Evolutionary conservation across 2,888 invertebrate species (phyloP).

Genomic region (Coleophora deauratella): DNA sequence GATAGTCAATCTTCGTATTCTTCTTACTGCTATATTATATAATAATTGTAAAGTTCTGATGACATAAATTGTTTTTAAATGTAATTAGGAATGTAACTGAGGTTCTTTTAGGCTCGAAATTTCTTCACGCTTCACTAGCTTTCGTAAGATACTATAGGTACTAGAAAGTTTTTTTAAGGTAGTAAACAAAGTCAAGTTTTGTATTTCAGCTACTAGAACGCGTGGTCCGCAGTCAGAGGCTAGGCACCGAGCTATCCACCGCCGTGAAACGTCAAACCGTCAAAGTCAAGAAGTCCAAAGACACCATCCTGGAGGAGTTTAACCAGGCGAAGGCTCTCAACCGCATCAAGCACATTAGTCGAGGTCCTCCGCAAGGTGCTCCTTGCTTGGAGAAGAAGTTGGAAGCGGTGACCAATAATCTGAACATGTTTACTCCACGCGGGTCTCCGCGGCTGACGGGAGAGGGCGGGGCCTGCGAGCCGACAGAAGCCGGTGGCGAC

Average conservation of each 20-base stretch:
- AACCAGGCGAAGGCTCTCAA: constrained; percentile 74
- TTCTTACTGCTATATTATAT: no score
- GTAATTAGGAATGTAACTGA: no score
- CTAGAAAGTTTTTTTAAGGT: no score
- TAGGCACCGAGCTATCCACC: constrained; percentile 74
- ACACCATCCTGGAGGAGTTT: constrained; percentile 69
- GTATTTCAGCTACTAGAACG: constrained; percentile 59
- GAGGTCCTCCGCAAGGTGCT: constrained; percentile 73
- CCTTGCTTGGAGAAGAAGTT: constrained; percentile 67
- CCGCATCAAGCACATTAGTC: constrained; percentile 72
- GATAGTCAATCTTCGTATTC: no score
- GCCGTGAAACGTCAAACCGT: constrained; percentile 58
- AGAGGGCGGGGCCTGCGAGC: constrained; percentile 15
- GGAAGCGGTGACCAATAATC: constrained; percentile 57
- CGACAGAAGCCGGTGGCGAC: constrained; percentile 3
- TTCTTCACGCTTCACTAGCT: no score
- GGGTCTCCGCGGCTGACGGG: constrained; percentile 37
- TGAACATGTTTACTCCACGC: constrained; percentile 52
- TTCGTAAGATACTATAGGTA: no score
- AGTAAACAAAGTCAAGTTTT: no score
- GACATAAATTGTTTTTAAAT: no score
- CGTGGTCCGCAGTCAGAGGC: constrained; percentile 81
- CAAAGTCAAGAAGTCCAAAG: constrained; percentile 52
- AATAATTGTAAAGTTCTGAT: no score
- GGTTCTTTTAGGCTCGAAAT: no score